phyloP scores from a whole-genome alignment of 2,797 vertebrate species.

The Luscinia megarhynchos region DNA sequence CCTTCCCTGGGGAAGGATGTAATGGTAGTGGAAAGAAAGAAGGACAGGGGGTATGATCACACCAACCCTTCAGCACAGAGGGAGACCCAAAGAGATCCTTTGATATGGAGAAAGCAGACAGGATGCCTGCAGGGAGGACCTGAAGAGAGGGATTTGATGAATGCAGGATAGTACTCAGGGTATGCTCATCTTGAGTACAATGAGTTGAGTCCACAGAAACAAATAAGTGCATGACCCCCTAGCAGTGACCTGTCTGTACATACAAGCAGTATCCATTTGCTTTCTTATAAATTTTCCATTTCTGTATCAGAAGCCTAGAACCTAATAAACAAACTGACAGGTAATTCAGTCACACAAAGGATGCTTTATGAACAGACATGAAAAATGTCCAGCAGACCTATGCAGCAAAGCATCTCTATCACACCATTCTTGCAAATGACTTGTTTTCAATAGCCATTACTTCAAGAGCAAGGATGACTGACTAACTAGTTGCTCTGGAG shows the following conservation, averaged over 20 bases:
- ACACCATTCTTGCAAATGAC: accelerated
- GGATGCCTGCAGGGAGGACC: neutral
- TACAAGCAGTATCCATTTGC: neutral
- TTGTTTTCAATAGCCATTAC: neutral
- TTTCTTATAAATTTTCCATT: neutral
- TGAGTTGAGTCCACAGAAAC: neutral
- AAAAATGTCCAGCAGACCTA: neutral
- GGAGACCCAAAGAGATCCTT: neutral
- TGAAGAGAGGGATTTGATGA: neutral
- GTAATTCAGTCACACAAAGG: neutral
- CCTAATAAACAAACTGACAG: neutral
- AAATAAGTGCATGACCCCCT: neutral
- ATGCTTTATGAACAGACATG: neutral
- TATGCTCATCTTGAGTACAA: neutral
- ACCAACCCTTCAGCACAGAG: neutral
- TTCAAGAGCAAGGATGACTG: neutral
- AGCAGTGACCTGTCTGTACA: neutral
- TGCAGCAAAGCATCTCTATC: neutral
- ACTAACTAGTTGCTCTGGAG: neutral
- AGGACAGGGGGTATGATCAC: neutral
- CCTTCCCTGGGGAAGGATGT: neutral
- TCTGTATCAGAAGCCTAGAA: neutral
- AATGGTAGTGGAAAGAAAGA: neutral
- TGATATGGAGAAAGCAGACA: neutral
- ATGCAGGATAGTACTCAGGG: neutral